These are phyloP conservation scores for Origma solitaria DNA, from an alignment of 2,113 vertebrate species.

Conservation along the genomic window DNA sequence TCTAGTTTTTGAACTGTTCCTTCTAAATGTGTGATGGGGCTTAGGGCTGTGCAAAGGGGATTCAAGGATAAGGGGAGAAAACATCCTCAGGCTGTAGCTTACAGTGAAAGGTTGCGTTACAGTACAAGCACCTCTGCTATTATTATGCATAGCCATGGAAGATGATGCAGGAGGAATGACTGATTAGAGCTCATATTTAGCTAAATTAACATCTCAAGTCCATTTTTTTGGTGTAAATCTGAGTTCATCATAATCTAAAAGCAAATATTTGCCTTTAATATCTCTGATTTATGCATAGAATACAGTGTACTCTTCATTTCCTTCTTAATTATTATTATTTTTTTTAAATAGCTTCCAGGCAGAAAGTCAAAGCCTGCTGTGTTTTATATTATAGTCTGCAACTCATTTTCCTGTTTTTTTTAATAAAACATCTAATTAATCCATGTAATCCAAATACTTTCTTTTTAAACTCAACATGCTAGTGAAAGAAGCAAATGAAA, in stretches of 20 bases:
- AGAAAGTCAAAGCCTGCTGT: conserved; percentile 76
- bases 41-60: conserved; percentile 55
- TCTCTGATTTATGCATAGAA: conserved; percentile 71
- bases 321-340: conserved; percentile 74
- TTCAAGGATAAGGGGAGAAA: conserved; percentile 59
- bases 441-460: conserved; percentile 60
- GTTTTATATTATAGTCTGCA: conserved; percentile 68
- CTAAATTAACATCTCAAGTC: conserved; percentile 66
- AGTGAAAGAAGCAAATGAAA: conserved; percentile 58
- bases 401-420: conserved; percentile 66
- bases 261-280: conserved; percentile 72
- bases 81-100: conserved; percentile 47
- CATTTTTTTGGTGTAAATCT: conserved; percentile 55
- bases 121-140: conserved; percentile 30
- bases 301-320: conserved; percentile 68
- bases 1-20: conserved; percentile 62
- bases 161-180: conserved; percentile 40
- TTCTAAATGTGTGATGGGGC: conserved; percentile 61
- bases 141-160: conserved; percentile 55
- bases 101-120: conserved; percentile 44
- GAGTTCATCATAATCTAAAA: conserved; percentile 64
- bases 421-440: conserved; percentile 75
- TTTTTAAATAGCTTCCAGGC: conserved; percentile 69
- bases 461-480: conserved; percentile 63
- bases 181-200: conserved; percentile 64